Conservation (phyloP, 1,140 invertebrate genomes). For the Musca domestica region DNA sequence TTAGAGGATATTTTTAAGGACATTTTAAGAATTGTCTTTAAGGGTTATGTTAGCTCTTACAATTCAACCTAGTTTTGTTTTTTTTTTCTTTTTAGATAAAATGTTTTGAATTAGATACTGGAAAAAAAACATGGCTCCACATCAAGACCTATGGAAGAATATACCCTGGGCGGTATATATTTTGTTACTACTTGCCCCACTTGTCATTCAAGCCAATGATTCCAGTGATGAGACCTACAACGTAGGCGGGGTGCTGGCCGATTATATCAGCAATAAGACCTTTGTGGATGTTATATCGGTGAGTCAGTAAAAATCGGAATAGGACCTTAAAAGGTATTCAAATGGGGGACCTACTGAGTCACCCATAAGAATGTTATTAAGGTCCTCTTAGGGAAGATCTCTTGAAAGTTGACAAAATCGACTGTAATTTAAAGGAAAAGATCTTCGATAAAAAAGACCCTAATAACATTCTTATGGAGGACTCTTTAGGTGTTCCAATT, state of each 20-base stretch:
- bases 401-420: no score
- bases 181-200: not conserved
- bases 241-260: slow-evolving; percentile 88
- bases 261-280: slow-evolving; percentile 70
- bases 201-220: not conserved
- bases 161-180: not conserved
- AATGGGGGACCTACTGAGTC: not conserved
- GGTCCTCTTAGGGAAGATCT: no score
- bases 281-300: slow-evolving; percentile 80
- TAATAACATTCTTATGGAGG: no score
- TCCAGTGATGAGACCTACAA: slow-evolving; percentile 59
- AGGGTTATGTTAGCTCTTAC: no score
- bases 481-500: no score
- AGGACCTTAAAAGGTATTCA: slow-evolving; percentile 7
- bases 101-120: not conserved
- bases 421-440: no score
- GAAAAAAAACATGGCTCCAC: not conserved
- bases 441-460: no score
- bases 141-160: not conserved
- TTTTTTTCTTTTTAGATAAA: not conserved
- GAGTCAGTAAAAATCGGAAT: no score
- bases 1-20: no score
- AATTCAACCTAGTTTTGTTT: no score
- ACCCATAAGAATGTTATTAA: no score
- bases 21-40: no score